These are phyloP conservation scores for Micrasema minimum DNA, from an alignment of 1,140 invertebrate species.

Conservation along the genomic window DNA sequence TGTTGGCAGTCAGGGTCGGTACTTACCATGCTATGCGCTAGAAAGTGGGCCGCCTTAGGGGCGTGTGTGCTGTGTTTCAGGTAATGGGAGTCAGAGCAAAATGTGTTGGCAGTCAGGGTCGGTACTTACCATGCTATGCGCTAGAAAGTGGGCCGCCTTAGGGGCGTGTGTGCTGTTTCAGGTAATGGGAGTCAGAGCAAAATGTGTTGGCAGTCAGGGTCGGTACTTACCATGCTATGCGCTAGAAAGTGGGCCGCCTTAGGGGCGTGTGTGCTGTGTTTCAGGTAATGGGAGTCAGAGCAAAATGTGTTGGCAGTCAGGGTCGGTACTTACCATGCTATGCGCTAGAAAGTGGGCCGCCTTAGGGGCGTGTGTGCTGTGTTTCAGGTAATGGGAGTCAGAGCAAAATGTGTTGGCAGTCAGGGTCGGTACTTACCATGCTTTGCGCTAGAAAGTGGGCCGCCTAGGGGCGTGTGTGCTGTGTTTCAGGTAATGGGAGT, in stretches of 20 bases:
- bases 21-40: too few relatives aligned
- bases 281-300: too few relatives aligned
- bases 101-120: background rate
- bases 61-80: conserved; percentile 55
- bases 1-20: too few relatives aligned
- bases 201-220: background rate
- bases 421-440: too few relatives aligned
- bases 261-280: too few relatives aligned
- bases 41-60: conserved; percentile 64
- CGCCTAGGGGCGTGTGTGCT: too few relatives aligned
- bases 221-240: conserved; percentile 69
- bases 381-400: too few relatives aligned
- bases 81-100: too few relatives aligned
- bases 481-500: too few relatives aligned
- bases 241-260: conserved; percentile 62
- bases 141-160: conserved; percentile 63
- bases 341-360: conserved; percentile 62
- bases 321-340: conserved; percentile 69
- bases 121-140: conserved; percentile 67
- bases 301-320: background rate
- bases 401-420: too few relatives aligned
- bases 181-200: background rate
- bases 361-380: conserved; percentile 66
- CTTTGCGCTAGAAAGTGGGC: too few relatives aligned
- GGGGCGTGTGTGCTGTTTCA: too few relatives aligned